Evolutionary conservation across 2,797 vertebrate species (phyloP).

Genomic region (Sphenopsis melanotis): DNA sequence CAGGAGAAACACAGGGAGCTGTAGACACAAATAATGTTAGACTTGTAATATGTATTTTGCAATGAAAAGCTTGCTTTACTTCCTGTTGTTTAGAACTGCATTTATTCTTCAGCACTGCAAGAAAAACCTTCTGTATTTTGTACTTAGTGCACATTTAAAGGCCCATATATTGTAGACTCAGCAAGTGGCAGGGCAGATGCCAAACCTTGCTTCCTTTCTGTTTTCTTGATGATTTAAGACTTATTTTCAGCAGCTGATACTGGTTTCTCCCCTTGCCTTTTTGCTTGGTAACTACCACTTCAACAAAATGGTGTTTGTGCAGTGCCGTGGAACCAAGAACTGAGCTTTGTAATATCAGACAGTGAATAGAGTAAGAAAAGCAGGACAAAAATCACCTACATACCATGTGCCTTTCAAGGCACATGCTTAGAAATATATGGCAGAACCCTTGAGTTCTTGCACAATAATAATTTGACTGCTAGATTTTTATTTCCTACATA

Average conservation of each 20-base stretch:
- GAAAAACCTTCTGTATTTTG: slow-evolving; percentile 45
- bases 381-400: background rate
- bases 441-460: background rate
- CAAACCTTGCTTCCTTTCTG: slow-evolving; percentile 60
- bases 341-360: background rate
- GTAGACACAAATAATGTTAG: slow-evolving; percentile 39
- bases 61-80: slow-evolving; percentile 60
- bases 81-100: slow-evolving; percentile 62
- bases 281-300: slow-evolving; percentile 12
- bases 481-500: background rate
- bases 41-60: slow-evolving; percentile 20
- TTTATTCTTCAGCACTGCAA: slow-evolving; percentile 53
- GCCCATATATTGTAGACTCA: slow-evolving; percentile 39
- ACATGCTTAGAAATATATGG: background rate
- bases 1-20: background rate
- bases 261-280: background rate
- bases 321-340: background rate
- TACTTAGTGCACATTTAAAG: background rate
- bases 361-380: background rate
- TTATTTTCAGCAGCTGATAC: slow-evolving; percentile 47
- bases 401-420: background rate
- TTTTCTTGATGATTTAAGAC: slow-evolving; percentile 50
- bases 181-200: slow-evolving; percentile 38
- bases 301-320: slow-evolving; percentile 31
- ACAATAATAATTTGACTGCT: background rate